phyloP scores from a whole-genome alignment of 2,797 vertebrate species.

The Bufotes viridis region DNA sequence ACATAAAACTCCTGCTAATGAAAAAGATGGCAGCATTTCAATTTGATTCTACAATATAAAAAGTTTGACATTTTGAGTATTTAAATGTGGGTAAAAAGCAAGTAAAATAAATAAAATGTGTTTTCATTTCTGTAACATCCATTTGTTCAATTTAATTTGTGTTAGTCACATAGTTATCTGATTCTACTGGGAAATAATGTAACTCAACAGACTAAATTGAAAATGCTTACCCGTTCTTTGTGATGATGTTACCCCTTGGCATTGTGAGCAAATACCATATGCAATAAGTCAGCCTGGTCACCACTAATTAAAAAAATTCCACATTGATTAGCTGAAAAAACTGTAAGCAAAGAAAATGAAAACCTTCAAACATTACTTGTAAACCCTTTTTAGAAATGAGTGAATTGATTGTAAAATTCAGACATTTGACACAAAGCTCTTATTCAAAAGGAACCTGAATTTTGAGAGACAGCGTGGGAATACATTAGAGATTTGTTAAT shows the following conservation, averaged over 20 bases:
- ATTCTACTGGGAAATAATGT: conserved; percentile 21
- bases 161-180: conserved; percentile 20
- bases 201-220: conserved; percentile 25
- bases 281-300: neutral
- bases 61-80: neutral
- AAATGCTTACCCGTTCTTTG: conserved; percentile 12
- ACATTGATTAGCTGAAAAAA: neutral
- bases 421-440: too few species aligned
- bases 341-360: neutral
- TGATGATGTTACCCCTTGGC: neutral
- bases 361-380: neutral
- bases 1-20: conserved; percentile 28
- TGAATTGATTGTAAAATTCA: neutral
- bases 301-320: neutral
- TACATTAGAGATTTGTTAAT: too few species aligned
- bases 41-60: conserved; percentile 21
- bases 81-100: conserved; percentile 42
- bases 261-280: neutral
- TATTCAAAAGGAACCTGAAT: too few species aligned
- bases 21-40: conserved; percentile 52
- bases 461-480: too few species aligned
- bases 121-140: conserved; percentile 38
- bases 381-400: neutral
- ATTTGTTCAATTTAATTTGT: conserved; percentile 43
- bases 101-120: conserved; percentile 53